Evolutionary conservation across 2,797 vertebrate genomes (phyloP).

Genomic region (Pelodytes ibericus): DNA sequence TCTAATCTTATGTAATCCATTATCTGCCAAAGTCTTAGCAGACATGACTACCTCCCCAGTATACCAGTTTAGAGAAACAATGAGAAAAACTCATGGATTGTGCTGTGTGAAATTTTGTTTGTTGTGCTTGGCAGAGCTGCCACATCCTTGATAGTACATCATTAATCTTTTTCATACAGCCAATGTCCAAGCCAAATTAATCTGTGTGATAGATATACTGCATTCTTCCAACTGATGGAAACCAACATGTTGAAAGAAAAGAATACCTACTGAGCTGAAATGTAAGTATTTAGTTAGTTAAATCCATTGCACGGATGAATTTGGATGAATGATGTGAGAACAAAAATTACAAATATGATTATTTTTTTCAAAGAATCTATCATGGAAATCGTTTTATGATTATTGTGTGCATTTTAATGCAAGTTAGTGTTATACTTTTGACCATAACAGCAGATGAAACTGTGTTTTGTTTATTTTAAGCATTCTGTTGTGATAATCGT

Average conservation of each 20-base stretch:
- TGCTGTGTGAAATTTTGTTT: slow-evolving; percentile 15
- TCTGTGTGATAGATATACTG: slow-evolving; percentile 25
- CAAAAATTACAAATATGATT: not conserved
- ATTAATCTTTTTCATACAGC: slow-evolving; percentile 20
- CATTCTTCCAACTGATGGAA: slow-evolving; percentile 4
- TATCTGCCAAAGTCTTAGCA: not conserved
- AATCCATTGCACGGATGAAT: not conserved
- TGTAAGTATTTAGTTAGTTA: not conserved
- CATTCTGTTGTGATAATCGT: too few species aligned
- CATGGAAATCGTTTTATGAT: not conserved
- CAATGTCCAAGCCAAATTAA: slow-evolving; percentile 16
- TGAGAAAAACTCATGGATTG: not conserved
- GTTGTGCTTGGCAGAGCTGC: slow-evolving; percentile 21
- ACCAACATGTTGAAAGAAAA: not conserved
- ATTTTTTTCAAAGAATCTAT: not conserved
- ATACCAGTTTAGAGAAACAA: not conserved
- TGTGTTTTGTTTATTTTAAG: too few species aligned
- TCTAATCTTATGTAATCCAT: not conserved
- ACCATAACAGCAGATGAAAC: too few species aligned
- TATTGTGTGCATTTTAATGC: not conserved
- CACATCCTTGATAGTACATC: not conserved
- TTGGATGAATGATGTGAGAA: not conserved
- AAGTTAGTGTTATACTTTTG: not conserved
- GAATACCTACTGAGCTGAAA: slow-evolving; percentile 4
- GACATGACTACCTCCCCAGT: not conserved